These are phyloP conservation scores for Gryon sp. DNA, from an alignment of 1,140 invertebrate genomes.

Conservation along the genomic window DNA sequence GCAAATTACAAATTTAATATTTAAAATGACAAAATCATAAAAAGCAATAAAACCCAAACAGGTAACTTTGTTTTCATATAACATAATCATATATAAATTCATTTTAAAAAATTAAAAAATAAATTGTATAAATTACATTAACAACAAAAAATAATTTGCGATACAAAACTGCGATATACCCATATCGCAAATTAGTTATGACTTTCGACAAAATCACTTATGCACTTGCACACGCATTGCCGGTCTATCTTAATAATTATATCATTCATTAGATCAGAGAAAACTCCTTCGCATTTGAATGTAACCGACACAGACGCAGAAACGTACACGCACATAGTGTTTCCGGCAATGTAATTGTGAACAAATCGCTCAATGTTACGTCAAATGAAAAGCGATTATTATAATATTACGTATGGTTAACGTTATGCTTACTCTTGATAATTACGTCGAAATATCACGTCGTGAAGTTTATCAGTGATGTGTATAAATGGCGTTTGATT, in stretches of 20 bases:
- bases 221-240: conserved; percentile 47
- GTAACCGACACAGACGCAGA: too few relatives aligned
- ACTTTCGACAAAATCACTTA: conserved; percentile 56
- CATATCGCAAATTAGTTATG: too few relatives aligned
- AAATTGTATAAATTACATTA: too few relatives aligned
- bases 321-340: conserved; percentile 28
- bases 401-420: conserved; percentile 23
- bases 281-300: conserved; percentile 45
- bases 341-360: conserved; percentile 34
- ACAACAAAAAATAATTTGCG: too few relatives aligned
- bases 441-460: conserved; percentile 38
- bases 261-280: conserved; percentile 57
- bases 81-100: too few relatives aligned
- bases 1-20: too few relatives aligned
- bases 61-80: too few relatives aligned
- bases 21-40: too few relatives aligned
- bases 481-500: conserved; percentile 48
- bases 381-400: conserved; percentile 39
- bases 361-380: conserved; percentile 36
- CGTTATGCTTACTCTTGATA: conserved; percentile 41
- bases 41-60: too few relatives aligned
- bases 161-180: too few relatives aligned
- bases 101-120: too few relatives aligned
- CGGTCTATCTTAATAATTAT: conserved; percentile 49
- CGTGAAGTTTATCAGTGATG: conserved; percentile 34